Evolutionary conservation across 2,797 vertebrate genomes (phyloP), one percentile per base, ranked within the genome.

Genomic region (Adrianichthys oophorus): DNA sequence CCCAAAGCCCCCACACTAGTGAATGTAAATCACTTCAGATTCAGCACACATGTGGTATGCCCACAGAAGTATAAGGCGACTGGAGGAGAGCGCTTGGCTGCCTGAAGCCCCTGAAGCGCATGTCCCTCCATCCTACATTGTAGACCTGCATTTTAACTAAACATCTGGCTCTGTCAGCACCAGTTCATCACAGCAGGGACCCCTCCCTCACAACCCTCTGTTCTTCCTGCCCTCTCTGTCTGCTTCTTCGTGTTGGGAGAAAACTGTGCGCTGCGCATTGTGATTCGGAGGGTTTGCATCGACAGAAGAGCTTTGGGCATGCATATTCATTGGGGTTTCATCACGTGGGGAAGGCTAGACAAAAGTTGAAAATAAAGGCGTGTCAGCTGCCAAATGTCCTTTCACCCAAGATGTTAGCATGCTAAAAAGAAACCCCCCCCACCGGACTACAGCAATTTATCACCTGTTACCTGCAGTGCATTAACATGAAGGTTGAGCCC

Each of bases 161-260:
- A 89, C 86, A 89, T 88, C 83, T 91, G 85, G 84, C 82, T 78
- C 67, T 89, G 87, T 88, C 88, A 88, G 82, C 83, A 81, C 68
- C 83, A 64, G 73, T 87, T 89, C 78, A 80, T 81, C 88, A 83
- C 87, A 82, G 76, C 70, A 52, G 78, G 76, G 76, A 70, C 59
- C 16, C 65, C n/a, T 40, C 19, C 46, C 48, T 51, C 43, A 18
- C 5, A 5, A 4, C 43, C 23, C 56, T n/a, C 15, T 15, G 16
- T 42, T 42, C 15, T 18, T 40, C 49, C 67, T 56, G 32, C 53
- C 48, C 62, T 37, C 26, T 4, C 4, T 57, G 21, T 57, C 56
- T 70, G 23, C 50, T n/a, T 62, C 49, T 52, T 51, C 48, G 24
- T 41, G 56, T 68, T 19, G 48, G 61, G 55, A 65, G 49, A 59